Evolutionary conservation across 2,113 vertebrate genomes (phyloP), one percentile per base, ranked within the genome.

Genomic region (Cynoglossus semilaevis): DNA sequence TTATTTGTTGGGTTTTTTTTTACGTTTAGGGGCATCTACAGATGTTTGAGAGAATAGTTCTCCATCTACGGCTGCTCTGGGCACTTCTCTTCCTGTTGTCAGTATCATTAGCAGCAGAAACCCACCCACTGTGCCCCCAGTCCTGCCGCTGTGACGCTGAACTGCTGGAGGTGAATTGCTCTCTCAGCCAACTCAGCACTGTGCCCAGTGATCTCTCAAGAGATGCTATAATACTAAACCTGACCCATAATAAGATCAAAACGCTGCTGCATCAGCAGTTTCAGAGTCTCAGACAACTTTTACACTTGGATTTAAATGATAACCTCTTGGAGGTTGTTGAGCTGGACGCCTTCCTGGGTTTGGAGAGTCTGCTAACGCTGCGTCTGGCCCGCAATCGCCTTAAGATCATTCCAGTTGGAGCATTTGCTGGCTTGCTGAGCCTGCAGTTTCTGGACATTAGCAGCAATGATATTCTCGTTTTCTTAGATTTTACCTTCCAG

Each of bases 401-500:
- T 11, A 92, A 92, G 66, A 87, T 96, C 19, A 50, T 96, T 54
- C 88, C 91, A 0, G 89, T 89, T 0, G 92, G 92, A 2, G 82
- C 87, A 0, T 93, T 96, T 50, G 74, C 85, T 0, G 92, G 92
- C 2, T 88, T 95, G 49, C 42, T 78, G 0, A 84, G 74, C 56
- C 89, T 96, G 12, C 87, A 72, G 0, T 35, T 92, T 14, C 84
- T 96, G 16, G 94, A 96, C 66, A 79, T 96, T 16, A 91, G 93
- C 41, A 67, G 85, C 42, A 96, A 96, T 54, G 86, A 93, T 63
- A 90, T 96, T 3, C 89, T 95, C 18, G 88, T 96, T 38, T 89
- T 96, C 46, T 82, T 95, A 2, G 94, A 95, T 15, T 91, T 91
- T 55, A 91, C 91, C 3, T 96, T 96, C 67, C 51, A 74, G 4